Evolutionary conservation across 2,113 vertebrate genomes (phyloP), one percentile per base, ranked within the genome.

Genomic region (Oryzias javanicus): DNA sequence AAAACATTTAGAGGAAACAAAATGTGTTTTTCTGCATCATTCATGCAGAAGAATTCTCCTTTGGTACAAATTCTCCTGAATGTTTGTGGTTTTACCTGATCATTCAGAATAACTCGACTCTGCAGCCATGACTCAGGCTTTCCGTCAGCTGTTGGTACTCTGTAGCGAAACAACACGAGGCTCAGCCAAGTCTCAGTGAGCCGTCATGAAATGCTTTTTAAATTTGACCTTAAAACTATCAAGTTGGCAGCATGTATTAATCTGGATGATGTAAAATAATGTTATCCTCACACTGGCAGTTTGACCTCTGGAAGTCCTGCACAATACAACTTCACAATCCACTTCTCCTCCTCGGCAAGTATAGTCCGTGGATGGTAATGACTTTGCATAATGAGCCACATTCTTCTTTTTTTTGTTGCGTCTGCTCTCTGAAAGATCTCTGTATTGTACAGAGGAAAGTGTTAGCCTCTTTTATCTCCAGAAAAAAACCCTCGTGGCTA

Each of bases 371-470:
- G 69, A 71, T 42, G 72, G 70, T 89, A 90, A 90, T 89, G 86
- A 89, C 80, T 89, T 88, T 87, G 84, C 86, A 91, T 90, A 91
- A 91, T 92, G 89, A 89, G 68, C 80, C 82, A 84, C 81, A 86
- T 88, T 90, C 78, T 83, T 55, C 72, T 52, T 74, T 81, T n/a
- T 86, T 61, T 72, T 83, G 78, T 78, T 82, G 77, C 83, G 69
- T 84, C 75, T 79, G 70, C 75, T 84, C 88, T 82, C 76, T 84
- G 83, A 92, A 86, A 86, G 82, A 90, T 88, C 85, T 82, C 74
- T 67, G 81, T 75, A 90, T 91, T 92, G 89, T 92, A 78, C 78
- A 76, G 83, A 57, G 74, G 67, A 87, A 76, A 82, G 80, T 72
- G 83, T 74, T 72, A 76, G 86, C 87, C 80, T 74, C 76, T 83